Evolutionary conservation across 2,113 vertebrate species (phyloP), one percentile per base, ranked within the genome.

Genomic region (Dicaeum eximium): DNA sequence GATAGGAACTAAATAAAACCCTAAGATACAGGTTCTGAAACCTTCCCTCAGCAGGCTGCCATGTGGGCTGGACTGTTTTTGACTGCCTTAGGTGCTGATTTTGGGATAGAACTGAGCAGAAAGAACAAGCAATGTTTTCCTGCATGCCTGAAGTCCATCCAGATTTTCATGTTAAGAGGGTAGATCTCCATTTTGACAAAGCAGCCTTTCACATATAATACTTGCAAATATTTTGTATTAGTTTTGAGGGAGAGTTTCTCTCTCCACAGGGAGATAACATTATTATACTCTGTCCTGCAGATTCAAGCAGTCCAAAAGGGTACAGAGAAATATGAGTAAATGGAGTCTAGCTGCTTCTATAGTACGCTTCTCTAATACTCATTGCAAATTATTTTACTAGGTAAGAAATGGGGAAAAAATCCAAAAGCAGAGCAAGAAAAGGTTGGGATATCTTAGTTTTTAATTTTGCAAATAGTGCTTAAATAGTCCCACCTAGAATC

Each of bases 1-100:
- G 72, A 96, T 30, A 47, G 37, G 58, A 90, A 73, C 90, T 91
- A 89, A 81, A 96, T 71, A 93, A 95, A 95, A 92, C 61, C 33
- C 7, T 56, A 83, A 71, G 78, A 50, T 44, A 21, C 42, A 18
- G 58, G 60, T 77, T 96, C 60, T 5, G 5, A 86, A 86, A 57
- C 35, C 42, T 80, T 78, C 40, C 66, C 60, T 72, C 38, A 85
- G 57, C 4, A 17, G n/a, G 64, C 44, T 53, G 44, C 56, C 74
- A 67, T 15, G 54, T 97, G 78, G 84, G 77, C 64, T 95, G 80
- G 58, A 86, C 69, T 66, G 77, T 64, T 94, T 91, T 78, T 89
- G 64, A 65, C 37, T 69, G 53, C 14, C 18, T 91, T 82, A 50
- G 70, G 21, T 79, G 70, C 27, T 62, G 80, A 77, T 83, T 91